A percentile compares a stretch with the other conserved stretches of the same genome.
Conservation (phyloP, 2,888 invertebrate genomes). For the Hydrotaea cyrtoneurina region DNA sequence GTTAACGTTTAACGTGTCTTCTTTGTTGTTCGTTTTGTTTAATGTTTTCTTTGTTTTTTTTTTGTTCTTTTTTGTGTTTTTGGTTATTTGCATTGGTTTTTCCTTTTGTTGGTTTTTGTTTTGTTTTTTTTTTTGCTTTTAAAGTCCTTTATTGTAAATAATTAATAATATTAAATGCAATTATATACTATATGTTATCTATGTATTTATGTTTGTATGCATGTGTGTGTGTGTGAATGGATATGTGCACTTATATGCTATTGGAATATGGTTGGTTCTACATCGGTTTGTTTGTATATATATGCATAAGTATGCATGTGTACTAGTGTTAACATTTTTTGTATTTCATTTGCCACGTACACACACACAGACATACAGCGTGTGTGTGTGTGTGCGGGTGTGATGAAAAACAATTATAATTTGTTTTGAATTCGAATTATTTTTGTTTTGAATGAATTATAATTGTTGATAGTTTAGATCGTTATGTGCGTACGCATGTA, state of each 20-base stretch:
- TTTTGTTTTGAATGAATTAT: background rate
- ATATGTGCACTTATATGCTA: constrained; percentile 12
- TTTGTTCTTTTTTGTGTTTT: constrained; percentile 2
- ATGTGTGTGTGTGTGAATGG: constrained; percentile 39
- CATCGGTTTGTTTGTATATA: too few relatives aligned
- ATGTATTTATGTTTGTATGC: constrained; percentile 35
- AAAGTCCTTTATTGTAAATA: constrained; percentile 49
- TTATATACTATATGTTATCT: constrained; percentile 17
- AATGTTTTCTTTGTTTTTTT: constrained; percentile 38
- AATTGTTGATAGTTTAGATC: constrained; percentile 8
- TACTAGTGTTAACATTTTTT: constrained; percentile 38
- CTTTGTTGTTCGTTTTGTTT: constrained; percentile 35
- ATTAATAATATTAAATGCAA: constrained; percentile 47
- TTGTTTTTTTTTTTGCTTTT: constrained; percentile 20
- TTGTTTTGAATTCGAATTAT: background rate
- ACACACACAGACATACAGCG: too few relatives aligned
- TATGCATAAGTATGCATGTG: too few relatives aligned
- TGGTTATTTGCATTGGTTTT: constrained; percentile 18
- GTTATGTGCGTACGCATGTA: background rate
- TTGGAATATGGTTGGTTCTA: background rate
- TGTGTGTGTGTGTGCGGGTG: background rate
- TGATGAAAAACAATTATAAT: background rate
- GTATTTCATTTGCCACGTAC: constrained; percentile 10
- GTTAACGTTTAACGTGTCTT: constrained; percentile 68
- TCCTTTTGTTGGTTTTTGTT: constrained; percentile 4